These are phyloP conservation scores for Ptiloglossa arizonensis DNA, from an alignment of 1,140 invertebrate genomes.

Conservation along the genomic window DNA sequence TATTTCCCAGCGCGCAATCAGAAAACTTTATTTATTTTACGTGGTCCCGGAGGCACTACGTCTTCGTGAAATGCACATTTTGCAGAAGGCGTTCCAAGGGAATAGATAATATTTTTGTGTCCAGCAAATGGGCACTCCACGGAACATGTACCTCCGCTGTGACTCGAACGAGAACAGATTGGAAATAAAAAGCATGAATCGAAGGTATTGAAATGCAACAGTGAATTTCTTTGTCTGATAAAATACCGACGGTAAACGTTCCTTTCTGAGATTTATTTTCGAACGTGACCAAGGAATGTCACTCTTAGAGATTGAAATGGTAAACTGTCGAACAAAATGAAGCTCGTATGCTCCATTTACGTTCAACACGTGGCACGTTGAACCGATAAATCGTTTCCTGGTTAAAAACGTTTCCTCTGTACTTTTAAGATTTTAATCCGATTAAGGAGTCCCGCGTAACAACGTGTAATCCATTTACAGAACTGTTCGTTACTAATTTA, in stretches of 20 bases:
- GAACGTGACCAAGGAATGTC: background rate
- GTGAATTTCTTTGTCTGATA: background rate
- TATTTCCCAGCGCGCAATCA: too few relatives aligned
- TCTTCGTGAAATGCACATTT: too few relatives aligned
- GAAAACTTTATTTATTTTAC: too few relatives aligned
- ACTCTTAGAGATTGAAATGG: background rate
- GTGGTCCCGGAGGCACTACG: too few relatives aligned
- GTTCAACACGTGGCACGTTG: background rate
- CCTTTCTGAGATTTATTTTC: background rate
- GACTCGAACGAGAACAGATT: too few relatives aligned
- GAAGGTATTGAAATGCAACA: background rate
- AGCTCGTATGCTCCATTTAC: background rate
- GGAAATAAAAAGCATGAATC: background rate
- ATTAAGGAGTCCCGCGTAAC: background rate
- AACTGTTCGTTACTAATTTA: conserved; percentile 5
- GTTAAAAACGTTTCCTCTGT: background rate
- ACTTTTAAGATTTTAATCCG: conserved; percentile 21
- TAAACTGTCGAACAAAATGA: background rate
- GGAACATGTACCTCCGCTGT: too few relatives aligned
- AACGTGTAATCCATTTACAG: conserved; percentile 14
- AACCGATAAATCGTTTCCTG: background rate
- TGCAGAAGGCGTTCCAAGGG: too few relatives aligned
- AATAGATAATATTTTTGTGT: too few relatives aligned
- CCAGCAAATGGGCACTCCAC: too few relatives aligned
- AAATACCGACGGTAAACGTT: background rate